These are phyloP conservation scores for Plectropomus leopardus DNA, from an alignment of 2,113 vertebrate genomes.

Conservation along the genomic window DNA sequence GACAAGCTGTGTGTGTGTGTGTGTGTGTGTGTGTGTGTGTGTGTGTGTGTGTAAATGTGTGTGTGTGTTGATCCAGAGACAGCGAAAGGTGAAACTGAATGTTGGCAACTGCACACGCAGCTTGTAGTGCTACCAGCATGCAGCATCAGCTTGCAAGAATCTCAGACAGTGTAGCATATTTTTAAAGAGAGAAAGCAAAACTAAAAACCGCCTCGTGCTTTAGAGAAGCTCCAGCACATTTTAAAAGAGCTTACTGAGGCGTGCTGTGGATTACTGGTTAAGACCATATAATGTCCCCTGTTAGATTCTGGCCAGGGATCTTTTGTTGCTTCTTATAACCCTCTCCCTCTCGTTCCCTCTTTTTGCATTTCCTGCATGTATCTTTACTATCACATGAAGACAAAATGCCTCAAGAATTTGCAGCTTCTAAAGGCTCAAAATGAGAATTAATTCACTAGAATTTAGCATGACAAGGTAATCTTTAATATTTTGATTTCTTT, in stretches of 20 bases:
- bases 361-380: background rate
- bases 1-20: background rate
- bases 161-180: constrained; percentile 5
- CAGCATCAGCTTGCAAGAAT: background rate
- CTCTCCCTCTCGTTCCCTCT: no score
- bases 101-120: background rate
- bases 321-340: background rate
- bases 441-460: background rate
- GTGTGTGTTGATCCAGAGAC: constrained; percentile 4
- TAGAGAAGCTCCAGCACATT: background rate
- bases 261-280: background rate
- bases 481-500: background rate
- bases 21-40: constrained; percentile 4
- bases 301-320: background rate
- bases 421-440: background rate
- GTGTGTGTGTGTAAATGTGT: constrained; percentile 7
- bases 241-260: background rate
- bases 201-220: background rate
- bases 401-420: background rate
- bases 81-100: constrained; percentile 42
- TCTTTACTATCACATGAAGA: background rate
- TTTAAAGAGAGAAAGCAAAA: constrained; percentile 19
- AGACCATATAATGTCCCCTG: background rate
- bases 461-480: background rate
- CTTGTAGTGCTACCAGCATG: background rate